Conservation (phyloP, 2,888 invertebrate genomes). For the Ennomos quercinarius region DNA sequence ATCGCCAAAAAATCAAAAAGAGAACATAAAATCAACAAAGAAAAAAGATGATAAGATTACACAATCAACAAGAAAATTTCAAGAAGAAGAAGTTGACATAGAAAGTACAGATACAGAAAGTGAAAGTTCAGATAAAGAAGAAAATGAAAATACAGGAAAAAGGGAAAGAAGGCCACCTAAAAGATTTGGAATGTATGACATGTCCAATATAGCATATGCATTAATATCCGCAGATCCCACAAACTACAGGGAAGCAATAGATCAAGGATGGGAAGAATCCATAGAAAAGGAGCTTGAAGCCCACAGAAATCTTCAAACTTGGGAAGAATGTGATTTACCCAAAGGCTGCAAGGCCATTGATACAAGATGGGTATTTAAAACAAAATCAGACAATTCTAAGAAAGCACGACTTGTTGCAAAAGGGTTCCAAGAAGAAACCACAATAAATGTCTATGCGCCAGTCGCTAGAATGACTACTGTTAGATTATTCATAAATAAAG, state of each 20-base stretch:
- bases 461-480: too few species aligned
- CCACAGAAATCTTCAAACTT: constrained; percentile 16
- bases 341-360: constrained; percentile 30
- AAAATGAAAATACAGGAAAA: not conserved
- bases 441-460: too few species aligned
- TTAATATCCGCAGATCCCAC: not conserved
- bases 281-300: constrained; percentile 19
- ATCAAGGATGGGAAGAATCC: constrained; percentile 20
- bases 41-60: too few species aligned
- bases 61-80: too few species aligned
- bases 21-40: too few species aligned
- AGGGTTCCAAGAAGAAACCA: too few species aligned
- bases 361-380: constrained; percentile 39
- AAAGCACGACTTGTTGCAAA: constrained; percentile 42
- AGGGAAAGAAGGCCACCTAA: not conserved
- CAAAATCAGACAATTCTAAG: constrained; percentile 34
- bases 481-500: too few species aligned
- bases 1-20: not conserved
- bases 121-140: too few species aligned
- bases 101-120: not conserved
- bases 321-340: constrained; percentile 13
- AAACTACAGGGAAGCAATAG: constrained; percentile 20
- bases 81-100: too few species aligned
- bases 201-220: not conserved
- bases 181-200: constrained; percentile 5